Evolutionary conservation across 2,113 vertebrate genomes (phyloP).

Genomic region (Anguilla japonica): DNA sequence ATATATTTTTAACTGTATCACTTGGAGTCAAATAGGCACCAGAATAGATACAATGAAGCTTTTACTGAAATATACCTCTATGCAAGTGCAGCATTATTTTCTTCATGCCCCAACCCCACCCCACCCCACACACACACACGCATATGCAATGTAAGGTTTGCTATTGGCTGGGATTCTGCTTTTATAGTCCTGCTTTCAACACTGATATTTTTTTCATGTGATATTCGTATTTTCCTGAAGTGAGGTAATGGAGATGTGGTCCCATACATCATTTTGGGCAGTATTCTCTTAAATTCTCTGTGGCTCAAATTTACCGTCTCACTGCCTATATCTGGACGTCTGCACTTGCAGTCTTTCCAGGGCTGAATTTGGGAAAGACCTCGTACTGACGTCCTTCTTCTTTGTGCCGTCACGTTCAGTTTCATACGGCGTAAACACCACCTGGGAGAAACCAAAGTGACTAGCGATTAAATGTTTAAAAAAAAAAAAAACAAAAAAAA

Average conservation of each 20-base stretch:
- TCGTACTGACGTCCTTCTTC: not conserved
- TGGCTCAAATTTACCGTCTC: not conserved
- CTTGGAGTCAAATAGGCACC: not conserved
- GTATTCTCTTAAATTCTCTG: not conserved
- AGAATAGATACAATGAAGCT: not conserved
- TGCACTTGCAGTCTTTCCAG: not conserved
- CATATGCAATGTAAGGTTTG: not conserved
- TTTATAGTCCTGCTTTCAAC: not conserved
- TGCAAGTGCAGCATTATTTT: not conserved
- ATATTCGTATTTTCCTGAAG: constrained; percentile 4
- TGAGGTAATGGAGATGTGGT: not conserved
- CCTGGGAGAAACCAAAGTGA: not conserved
- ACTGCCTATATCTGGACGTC: not conserved
- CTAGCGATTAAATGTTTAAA: not conserved
- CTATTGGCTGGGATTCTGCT: not conserved
- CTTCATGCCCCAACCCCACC: not conserved
- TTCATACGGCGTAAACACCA: not conserved
- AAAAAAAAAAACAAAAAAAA: too few species aligned
- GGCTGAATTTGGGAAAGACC: not conserved
- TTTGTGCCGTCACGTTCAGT: not conserved
- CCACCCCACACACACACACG: too few species aligned
- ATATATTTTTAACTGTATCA: not conserved
- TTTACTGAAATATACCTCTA: not conserved
- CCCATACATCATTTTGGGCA: not conserved
- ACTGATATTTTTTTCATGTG: not conserved